These are phyloP conservation scores for Enteromius argenteus DNA, from an alignment of 2,797 vertebrate genomes.

Conservation along the genomic window DNA sequence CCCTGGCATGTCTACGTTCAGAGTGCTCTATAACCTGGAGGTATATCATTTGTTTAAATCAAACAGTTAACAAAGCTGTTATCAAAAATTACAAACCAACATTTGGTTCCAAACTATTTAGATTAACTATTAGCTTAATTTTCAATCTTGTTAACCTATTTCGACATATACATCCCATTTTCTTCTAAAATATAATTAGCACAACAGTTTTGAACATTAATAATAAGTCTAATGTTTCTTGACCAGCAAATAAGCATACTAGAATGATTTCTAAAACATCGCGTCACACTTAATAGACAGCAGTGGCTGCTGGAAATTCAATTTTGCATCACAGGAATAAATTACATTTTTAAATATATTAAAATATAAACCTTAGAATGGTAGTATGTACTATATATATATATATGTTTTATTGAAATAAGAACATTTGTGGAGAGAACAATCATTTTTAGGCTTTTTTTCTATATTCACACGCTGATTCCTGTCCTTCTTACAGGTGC, in stretches of 20 bases:
- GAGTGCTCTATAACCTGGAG: constrained; percentile 98
- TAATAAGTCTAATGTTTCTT: background rate
- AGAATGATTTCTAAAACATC: background rate
- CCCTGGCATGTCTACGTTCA: constrained; percentile 98
- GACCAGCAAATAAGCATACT: background rate
- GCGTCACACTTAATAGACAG: background rate
- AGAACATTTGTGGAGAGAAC: background rate
- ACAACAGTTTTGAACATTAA: background rate
- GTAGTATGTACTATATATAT: background rate
- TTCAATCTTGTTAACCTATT: background rate
- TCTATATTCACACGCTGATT: no score
- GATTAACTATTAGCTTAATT: background rate
- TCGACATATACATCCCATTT: background rate
- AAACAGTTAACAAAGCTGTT: background rate
- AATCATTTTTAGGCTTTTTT: background rate
- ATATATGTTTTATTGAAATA: background rate
- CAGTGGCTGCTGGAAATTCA: background rate
- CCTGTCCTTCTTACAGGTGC: constrained; percentile 78
- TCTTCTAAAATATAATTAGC: background rate
- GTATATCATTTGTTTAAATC: constrained; percentile 68
- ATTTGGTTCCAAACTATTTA: background rate
- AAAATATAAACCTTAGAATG: background rate
- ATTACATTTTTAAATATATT: background rate
- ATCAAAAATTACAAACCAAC: background rate
- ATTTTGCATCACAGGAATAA: background rate